phyloP scores from a whole-genome alignment of 2,113 vertebrate species.

The Sylvia atricapilla region DNA sequence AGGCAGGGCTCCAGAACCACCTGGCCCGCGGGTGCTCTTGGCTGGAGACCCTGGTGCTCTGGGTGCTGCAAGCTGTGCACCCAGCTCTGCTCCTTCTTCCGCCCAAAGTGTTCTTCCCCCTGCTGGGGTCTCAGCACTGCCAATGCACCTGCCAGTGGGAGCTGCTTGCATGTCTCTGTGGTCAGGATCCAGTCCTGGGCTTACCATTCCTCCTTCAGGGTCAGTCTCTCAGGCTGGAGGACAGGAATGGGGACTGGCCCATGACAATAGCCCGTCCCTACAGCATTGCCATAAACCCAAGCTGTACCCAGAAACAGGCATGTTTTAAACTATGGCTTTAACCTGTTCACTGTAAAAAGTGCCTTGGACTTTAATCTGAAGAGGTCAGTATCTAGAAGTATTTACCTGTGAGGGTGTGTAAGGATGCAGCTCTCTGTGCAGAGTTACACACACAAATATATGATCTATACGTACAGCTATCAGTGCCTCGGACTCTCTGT shows the following conservation, averaged over 20 bases:
- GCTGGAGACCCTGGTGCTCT: not conserved
- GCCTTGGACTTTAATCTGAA: conserved; percentile 82
- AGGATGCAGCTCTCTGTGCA: conserved; percentile 67
- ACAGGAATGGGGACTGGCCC: not conserved
- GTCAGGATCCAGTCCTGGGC: not conserved
- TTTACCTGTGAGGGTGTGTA: conserved; percentile 67
- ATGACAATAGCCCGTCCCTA: not conserved
- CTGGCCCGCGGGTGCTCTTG: not conserved
- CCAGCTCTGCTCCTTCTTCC: not conserved
- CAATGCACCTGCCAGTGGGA: not conserved
- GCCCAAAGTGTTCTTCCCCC: conserved; percentile 24
- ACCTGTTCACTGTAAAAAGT: conserved; percentile 85
- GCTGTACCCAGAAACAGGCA: conserved; percentile 77
- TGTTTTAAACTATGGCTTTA: conserved; percentile 78
- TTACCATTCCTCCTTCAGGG: not conserved
- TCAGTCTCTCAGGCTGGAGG: not conserved
- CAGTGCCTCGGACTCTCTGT: conserved; percentile 51
- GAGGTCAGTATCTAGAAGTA: conserved; percentile 74
- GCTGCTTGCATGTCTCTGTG: not conserved
- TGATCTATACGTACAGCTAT: conserved; percentile 30
- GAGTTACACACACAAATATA: conserved; percentile 71
- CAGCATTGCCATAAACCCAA: conserved; percentile 6
- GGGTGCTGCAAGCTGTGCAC: not conserved
- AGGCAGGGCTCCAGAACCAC: not conserved
- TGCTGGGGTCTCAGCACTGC: not conserved